Percentiles rank a stretch among this genome's conserved stretches.
phyloP scores from a whole-genome alignment of 2,113 vertebrate genomes.

The Isurus oxyrinchus region DNA sequence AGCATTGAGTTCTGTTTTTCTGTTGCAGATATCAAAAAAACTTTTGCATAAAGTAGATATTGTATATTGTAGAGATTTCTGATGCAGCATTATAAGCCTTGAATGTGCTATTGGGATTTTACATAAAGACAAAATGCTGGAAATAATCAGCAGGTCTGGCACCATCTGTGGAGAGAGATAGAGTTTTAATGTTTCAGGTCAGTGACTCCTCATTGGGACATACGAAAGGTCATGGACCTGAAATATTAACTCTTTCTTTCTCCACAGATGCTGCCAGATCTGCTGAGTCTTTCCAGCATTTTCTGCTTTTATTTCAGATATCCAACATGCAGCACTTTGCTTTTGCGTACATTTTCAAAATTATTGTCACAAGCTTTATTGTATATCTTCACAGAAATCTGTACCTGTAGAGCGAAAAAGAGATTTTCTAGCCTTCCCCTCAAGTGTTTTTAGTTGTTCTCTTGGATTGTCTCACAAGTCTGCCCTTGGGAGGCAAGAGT shows the following conservation, averaged over 20 bases:
- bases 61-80: background rate
- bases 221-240: background rate
- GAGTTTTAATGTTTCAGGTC: no score
- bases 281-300: background rate
- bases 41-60: background rate
- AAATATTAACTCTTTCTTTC: background rate
- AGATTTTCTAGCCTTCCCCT: background rate
- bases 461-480: background rate
- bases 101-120: background rate
- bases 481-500: background rate
- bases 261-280: background rate
- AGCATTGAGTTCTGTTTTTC: background rate
- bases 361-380: background rate
- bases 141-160: no score
- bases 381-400: background rate
- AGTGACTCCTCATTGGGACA: no score
- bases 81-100: background rate
- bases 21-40: background rate
- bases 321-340: background rate
- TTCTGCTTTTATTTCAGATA: background rate
- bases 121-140: background rate
- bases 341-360: background rate
- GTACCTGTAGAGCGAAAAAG: background rate
- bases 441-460: background rate
- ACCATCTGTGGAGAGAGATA: background rate